Evolutionary conservation across 1,140 invertebrate genomes (phyloP), one percentile per base, ranked within the genome.

Genomic region (Scylla paramamosain): DNA sequence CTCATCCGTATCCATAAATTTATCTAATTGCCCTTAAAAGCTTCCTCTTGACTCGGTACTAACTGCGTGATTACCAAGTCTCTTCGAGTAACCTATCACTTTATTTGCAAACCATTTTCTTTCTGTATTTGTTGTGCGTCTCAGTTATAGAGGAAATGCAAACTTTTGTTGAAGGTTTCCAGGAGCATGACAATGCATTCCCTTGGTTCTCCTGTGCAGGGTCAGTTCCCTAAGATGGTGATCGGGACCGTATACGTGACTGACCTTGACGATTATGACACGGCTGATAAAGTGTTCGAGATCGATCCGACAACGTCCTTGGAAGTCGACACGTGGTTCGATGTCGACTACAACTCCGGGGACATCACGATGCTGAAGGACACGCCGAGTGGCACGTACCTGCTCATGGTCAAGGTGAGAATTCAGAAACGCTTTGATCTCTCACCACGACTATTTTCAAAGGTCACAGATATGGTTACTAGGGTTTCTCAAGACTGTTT

Each of bases 251-350:
- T 99, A 0, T 99, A 99, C 97, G 99, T 99, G 0, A 99, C 99
- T 96, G 99, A 99, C 97, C 97, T 99, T 77, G 99, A 99, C 97
- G 99, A 99, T 97, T 99, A 99, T 99, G 99, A 99, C 97, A 97
- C 99, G 95, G 98, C 98, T 0, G 99, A 99, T 97, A 99, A 99
- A 97, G 99, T 98, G 96, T 99, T 99, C 97, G 99, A 99, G 96
- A 99, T 98, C 98, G 97, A 97, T 84, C 98, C 98, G 96, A 39
- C 82, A 28, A 87, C 89, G 0, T 16, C 45, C 6, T 39, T 45
- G 3, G 89, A 92, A 46, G 91, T 95, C 32, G 98, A 98, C 97
- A 95, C 96, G 4, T 96, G 97, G 96, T 99, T 99, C 96, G 98
- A 98, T 89, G 97, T 99, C 8, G 98, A 99, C 96, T 98, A 98